These are phyloP conservation scores for Rhaphigaster nebulosa DNA, from an alignment of 2,888 invertebrate genomes.

Conservation along the genomic window DNA sequence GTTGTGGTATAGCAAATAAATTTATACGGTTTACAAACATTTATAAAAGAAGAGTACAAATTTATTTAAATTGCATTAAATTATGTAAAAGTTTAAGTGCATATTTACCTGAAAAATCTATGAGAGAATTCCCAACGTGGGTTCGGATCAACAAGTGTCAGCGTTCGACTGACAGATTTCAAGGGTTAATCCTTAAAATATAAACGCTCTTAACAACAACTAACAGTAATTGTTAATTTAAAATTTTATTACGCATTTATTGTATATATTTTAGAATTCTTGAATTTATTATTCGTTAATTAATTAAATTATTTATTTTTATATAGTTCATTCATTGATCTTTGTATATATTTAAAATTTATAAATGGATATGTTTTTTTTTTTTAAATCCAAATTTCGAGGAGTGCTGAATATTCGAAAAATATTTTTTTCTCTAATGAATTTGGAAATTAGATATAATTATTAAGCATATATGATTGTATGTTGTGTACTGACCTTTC, in stretches of 20 bases:
- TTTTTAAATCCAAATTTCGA: too few relatives aligned
- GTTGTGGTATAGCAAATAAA: too few relatives aligned
- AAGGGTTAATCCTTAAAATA: conserved; percentile 11
- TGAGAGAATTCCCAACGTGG: neutral
- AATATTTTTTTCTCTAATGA: neutral
- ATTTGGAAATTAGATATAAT: too few relatives aligned
- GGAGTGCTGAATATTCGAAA: neutral
- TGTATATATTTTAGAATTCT: neutral
- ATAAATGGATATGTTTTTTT: neutral
- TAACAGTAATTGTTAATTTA: neutral
- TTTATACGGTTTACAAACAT: too few relatives aligned
- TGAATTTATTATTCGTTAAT: too few relatives aligned
- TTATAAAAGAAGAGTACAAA: neutral
- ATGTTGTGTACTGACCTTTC: conserved; percentile 80
- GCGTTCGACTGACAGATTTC: neutral
- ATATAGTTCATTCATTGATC: neutral
- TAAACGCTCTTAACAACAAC: neutral
- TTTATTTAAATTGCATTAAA: neutral
- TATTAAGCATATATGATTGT: neutral
- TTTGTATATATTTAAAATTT: too few relatives aligned
- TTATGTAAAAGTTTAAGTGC: neutral
- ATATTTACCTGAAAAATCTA: neutral
- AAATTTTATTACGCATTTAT: neutral
- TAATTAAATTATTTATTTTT: too few relatives aligned
- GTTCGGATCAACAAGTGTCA: neutral